Percentiles rank a stretch among this genome's conserved stretches.
Evolutionary conservation across 2,113 vertebrate genomes (phyloP).

Genomic region (Chamaea fasciata): DNA sequence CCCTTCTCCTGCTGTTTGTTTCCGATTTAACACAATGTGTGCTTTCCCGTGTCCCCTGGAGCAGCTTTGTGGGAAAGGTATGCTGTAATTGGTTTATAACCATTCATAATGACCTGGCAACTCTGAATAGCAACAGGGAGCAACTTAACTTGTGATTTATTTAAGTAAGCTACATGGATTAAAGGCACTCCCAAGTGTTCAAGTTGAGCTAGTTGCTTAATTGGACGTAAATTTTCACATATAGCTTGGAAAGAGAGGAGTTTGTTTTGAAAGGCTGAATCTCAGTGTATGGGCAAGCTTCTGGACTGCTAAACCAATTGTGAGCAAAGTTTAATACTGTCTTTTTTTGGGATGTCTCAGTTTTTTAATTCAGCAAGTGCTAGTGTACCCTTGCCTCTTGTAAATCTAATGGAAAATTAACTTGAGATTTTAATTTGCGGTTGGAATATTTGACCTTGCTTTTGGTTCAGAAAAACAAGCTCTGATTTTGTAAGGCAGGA

Average conservation of each 20-base stretch:
- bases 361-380: background rate
- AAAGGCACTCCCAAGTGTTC: slow-evolving; percentile 43
- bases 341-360: background rate
- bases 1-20: slow-evolving; percentile 4
- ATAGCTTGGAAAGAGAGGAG: slow-evolving; percentile 3
- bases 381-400: background rate
- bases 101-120: slow-evolving; percentile 34
- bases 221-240: slow-evolving; percentile 46
- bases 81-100: slow-evolving; percentile 49
- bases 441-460: slow-evolving; percentile 9
- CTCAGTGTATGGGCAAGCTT: slow-evolving; percentile 19
- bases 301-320: slow-evolving; percentile 14
- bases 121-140: slow-evolving; percentile 47
- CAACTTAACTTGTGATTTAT: slow-evolving; percentile 60
- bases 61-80: slow-evolving; percentile 52
- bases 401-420: slow-evolving; percentile 30
- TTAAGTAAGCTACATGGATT: slow-evolving; percentile 47
- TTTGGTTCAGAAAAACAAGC: background rate
- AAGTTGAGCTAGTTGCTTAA: slow-evolving; percentile 42
- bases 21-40: background rate
- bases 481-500: background rate
- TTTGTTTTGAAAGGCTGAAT: background rate
- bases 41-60: background rate
- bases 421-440: slow-evolving; percentile 31
- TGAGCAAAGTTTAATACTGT: background rate